These are phyloP conservation scores for Bicyclus anynana DNA, from an alignment of 1,140 invertebrate species.

Conservation along the genomic window DNA sequence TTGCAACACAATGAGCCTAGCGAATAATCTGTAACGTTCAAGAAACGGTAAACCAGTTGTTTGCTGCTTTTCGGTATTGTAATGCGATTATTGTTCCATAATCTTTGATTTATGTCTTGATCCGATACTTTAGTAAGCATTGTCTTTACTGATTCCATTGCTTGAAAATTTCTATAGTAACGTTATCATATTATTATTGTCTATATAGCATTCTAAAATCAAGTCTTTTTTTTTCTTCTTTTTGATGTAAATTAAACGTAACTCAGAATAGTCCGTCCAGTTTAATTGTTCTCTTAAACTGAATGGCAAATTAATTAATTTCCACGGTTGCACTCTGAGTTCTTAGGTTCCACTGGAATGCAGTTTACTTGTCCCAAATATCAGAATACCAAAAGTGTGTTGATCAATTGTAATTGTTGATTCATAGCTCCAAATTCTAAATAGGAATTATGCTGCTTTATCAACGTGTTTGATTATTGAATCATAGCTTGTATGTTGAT, in stretches of 20 bases:
- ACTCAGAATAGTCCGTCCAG: background rate
- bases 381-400: background rate
- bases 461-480: background rate
- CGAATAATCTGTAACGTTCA: constrained; percentile 13
- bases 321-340: too few species aligned
- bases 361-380: background rate
- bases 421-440: background rate
- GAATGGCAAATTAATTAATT: background rate
- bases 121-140: background rate
- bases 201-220: too few species aligned
- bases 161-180: too few species aligned
- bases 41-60: constrained; percentile 3
- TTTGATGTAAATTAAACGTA: too few species aligned
- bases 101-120: background rate
- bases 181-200: too few species aligned
- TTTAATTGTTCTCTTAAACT: background rate
- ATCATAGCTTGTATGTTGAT: background rate
- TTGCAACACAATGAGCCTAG: constrained; percentile 21
- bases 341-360: background rate
- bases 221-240: too few species aligned
- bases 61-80: background rate
- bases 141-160: background rate
- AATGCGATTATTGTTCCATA: background rate
- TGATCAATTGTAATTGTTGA: background rate
- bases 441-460: background rate